A percentile compares a stretch with the other conserved stretches of the same genome.
These are phyloP conservation scores for Python bivittatus DNA, from an alignment of 2,113 vertebrate species.

Conservation along the genomic window DNA sequence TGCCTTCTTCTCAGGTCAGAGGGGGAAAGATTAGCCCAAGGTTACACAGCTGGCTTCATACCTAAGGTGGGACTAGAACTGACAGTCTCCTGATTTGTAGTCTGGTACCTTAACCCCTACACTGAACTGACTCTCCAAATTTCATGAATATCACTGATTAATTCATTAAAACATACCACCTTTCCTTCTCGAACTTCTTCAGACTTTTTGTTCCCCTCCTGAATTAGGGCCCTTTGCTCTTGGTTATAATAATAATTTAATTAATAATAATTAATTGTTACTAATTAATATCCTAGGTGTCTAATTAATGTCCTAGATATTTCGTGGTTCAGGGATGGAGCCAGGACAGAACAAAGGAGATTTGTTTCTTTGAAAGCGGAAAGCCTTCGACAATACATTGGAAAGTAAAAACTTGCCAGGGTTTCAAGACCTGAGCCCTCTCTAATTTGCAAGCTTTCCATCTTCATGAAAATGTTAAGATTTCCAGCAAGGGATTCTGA, in stretches of 20 bases:
- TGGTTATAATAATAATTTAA: background rate
- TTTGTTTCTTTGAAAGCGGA: background rate
- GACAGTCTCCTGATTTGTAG: no score
- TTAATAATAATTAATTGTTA: no score
- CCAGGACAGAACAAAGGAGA: no score
- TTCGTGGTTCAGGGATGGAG: background rate
- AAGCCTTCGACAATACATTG: no score
- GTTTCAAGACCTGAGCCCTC: background rate
- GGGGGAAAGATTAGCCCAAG: no score
- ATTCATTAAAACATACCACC: constrained; percentile 6
- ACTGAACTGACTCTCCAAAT: no score
- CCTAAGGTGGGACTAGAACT: no score
- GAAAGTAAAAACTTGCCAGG: background rate
- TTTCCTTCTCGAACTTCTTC: background rate
- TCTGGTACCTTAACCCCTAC: no score
- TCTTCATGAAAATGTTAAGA: background rate
- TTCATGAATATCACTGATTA: background rate
- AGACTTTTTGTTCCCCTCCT: background rate
- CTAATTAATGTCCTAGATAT: background rate
- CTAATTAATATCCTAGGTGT: no score
- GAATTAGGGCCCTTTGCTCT: background rate
- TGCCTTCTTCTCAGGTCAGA: no score
- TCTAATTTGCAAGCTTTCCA: background rate
- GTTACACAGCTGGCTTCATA: no score
- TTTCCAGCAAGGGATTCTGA: background rate